These are phyloP conservation scores for Artemia franciscana DNA, from an alignment of 1,140 invertebrate species.

Conservation along the genomic window DNA sequence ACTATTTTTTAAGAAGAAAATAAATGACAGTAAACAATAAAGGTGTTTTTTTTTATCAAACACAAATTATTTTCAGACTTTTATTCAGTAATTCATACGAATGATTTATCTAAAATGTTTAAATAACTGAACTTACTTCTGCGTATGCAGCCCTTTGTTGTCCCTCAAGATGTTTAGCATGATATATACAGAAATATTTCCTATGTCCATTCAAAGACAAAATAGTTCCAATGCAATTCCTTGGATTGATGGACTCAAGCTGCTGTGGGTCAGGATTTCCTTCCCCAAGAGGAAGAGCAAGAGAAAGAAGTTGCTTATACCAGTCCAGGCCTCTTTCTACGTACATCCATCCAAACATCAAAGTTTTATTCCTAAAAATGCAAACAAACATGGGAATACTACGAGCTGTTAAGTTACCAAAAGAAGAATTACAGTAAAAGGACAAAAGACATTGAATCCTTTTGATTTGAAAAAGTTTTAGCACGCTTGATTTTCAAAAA, in stretches of 20 bases:
- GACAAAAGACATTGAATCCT: too few relatives aligned
- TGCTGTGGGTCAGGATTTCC: conserved; percentile 24
- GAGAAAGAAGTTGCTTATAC: conserved; percentile 68
- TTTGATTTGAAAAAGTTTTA: too few relatives aligned
- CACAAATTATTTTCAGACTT: too few relatives aligned
- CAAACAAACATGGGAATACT: conserved; percentile 11
- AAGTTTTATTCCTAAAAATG: conserved; percentile 54
- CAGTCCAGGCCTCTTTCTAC: conserved; percentile 65
- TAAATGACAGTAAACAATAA: too few relatives aligned
- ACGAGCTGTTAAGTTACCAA: conserved; percentile 4
- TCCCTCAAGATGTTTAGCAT: conserved; percentile 60
- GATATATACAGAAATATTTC: conserved; percentile 95
- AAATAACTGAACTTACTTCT: too few relatives aligned
- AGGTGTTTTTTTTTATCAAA: too few relatives aligned
- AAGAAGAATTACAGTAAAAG: too few relatives aligned
- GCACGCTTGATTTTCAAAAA: too few relatives aligned
- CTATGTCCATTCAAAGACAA: conserved; percentile 81
- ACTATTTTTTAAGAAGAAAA: too few relatives aligned
- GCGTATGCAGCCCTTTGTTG: neutral
- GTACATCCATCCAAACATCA: conserved; percentile 78
- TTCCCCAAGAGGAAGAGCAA: conserved; percentile 48
- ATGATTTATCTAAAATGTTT: too few relatives aligned
- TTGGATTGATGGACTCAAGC: conserved; percentile 47
- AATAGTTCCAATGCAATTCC: conserved; percentile 92
- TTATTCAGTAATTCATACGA: too few relatives aligned